These are phyloP conservation scores for Mohoua ochrocephala DNA, from an alignment of 2,113 vertebrate species.

Conservation along the genomic window DNA sequence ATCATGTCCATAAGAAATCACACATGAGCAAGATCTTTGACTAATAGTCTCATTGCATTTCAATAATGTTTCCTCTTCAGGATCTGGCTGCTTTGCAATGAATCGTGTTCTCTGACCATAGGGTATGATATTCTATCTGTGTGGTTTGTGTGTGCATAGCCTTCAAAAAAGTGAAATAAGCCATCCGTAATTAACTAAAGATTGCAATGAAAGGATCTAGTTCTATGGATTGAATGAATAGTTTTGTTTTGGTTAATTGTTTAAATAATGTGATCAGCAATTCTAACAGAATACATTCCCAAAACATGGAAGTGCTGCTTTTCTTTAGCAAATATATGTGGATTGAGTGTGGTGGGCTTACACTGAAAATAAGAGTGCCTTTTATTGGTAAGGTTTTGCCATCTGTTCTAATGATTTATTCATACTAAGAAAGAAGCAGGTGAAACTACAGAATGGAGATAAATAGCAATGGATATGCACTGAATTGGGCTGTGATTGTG, in stretches of 20 bases:
- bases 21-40: background rate
- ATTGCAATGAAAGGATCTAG: background rate
- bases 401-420: conserved; percentile 77
- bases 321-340: conserved; percentile 32
- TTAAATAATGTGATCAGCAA: background rate
- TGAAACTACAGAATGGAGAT: conserved; percentile 67
- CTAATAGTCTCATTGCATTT: background rate
- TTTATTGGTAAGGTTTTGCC: conserved; percentile 69
- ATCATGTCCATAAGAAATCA: background rate
- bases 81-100: background rate
- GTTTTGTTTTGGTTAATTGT: background rate
- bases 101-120: background rate
- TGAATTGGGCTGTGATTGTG: conserved; percentile 63
- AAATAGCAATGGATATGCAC: conserved; percentile 29
- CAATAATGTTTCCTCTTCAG: background rate
- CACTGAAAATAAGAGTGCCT: conserved; percentile 54
- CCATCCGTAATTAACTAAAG: background rate
- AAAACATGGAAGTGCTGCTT: conserved; percentile 15
- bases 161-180: background rate
- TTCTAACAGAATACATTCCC: background rate
- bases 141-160: background rate
- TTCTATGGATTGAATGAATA: background rate
- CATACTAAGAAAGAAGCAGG: conserved; percentile 59
- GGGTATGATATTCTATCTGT: background rate
- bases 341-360: conserved; percentile 49